A percentile compares a stretch with the other conserved stretches of the same genome.
Evolutionary conservation across 2,797 vertebrate genomes (phyloP).

Genomic region (Lacerta viridis): DNA sequence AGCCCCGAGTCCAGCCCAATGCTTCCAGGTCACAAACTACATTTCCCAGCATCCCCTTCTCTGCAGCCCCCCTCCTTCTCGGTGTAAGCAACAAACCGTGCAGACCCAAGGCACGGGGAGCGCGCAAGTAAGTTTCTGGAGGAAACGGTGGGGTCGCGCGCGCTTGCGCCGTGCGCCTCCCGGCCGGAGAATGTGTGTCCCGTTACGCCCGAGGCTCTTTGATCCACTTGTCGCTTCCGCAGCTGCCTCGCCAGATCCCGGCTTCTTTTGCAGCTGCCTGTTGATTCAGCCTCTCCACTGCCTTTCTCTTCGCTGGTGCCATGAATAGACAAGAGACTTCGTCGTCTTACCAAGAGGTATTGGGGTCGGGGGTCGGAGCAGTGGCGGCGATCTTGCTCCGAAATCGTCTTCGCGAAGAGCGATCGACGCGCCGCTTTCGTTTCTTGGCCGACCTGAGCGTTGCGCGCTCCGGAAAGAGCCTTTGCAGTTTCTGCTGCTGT

Average conservation of each 20-base stretch:
- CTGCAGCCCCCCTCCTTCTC: neutral
- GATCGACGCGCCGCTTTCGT: no score
- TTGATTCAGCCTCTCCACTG: neutral
- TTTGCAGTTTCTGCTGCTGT: neutral
- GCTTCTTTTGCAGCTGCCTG: neutral
- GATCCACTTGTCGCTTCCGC: neutral
- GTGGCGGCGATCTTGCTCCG: neutral
- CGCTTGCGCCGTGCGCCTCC: neutral
- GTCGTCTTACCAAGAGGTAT: conserved; percentile 90
- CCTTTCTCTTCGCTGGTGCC: conserved; percentile 60
- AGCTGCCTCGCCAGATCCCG: neutral
- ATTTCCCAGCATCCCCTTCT: conserved; percentile 60
- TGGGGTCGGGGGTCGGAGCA: conserved; percentile 8
- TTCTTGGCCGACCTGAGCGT: neutral
- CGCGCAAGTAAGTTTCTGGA: neutral
- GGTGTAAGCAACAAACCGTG: no score
- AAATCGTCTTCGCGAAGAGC: neutral
- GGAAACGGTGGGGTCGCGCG: neutral
- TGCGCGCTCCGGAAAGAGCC: neutral
- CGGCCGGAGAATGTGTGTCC: neutral
- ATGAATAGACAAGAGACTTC: conserved; percentile 84
- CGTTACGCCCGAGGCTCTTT: neutral
- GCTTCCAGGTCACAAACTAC: conserved; percentile 60
- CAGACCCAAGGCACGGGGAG: neutral
- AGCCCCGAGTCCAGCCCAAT: neutral